These are phyloP conservation scores for Sarcophaga variegata DNA, from an alignment of 2,888 invertebrate species.

Conservation along the genomic window DNA sequence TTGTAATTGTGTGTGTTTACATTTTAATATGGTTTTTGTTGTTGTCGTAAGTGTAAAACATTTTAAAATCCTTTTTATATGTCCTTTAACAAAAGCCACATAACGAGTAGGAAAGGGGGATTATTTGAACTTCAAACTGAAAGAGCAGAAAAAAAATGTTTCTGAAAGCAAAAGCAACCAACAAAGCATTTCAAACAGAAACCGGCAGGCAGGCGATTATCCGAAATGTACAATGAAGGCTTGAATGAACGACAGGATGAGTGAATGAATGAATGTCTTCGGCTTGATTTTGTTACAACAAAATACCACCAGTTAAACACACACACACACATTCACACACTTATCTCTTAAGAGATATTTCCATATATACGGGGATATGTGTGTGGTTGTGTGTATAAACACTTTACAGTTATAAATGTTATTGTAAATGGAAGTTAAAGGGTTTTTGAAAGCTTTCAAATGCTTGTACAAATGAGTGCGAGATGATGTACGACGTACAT, in stretches of 20 bases:
- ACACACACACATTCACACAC: too few relatives aligned
- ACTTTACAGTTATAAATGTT: too few relatives aligned
- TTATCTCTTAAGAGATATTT: too few relatives aligned
- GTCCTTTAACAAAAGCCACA: conserved; percentile 3
- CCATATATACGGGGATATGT: too few relatives aligned
- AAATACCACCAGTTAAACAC: too few relatives aligned
- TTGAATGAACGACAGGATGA: not conserved
- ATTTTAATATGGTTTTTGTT: not conserved
- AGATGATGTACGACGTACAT: not conserved
- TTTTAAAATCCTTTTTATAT: conserved; percentile 57
- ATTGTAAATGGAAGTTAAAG: too few relatives aligned
- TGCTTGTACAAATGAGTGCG: not conserved
- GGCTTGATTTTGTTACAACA: conserved; percentile 27
- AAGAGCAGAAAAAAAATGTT: not conserved
- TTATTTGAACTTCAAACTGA: conserved; percentile 31
- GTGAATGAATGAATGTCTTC: conserved; percentile 23
- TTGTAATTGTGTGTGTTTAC: not conserved
- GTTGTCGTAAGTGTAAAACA: conserved; percentile 20
- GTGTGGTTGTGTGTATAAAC: too few relatives aligned
- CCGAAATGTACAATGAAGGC: too few relatives aligned
- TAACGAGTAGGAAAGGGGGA: not conserved
- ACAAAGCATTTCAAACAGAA: too few relatives aligned
- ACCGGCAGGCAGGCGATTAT: too few relatives aligned
- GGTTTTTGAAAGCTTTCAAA: too few relatives aligned
- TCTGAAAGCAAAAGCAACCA: not conserved